Evolutionary conservation across 2,888 invertebrate species (phyloP).

Genomic region (Andricus curvator): DNA sequence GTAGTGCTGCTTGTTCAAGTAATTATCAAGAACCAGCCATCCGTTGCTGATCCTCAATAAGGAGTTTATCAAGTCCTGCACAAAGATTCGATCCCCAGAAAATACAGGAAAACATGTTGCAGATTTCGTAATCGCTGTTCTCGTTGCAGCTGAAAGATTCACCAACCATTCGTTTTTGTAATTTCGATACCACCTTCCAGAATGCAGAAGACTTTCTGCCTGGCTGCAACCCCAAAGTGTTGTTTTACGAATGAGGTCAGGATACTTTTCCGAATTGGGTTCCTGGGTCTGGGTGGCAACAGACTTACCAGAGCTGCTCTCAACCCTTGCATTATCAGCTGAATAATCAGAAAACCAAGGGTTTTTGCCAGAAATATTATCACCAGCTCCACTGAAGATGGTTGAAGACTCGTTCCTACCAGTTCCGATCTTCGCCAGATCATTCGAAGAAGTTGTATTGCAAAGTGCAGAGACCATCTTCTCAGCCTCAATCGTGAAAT

Average conservation of each 20-base stretch:
- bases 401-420: constrained; percentile 47
- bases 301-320: constrained; percentile 45
- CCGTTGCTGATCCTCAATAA: constrained; percentile 71
- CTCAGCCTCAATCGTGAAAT: constrained; percentile 82
- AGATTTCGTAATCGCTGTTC: constrained; percentile 70
- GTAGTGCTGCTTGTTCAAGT: constrained; percentile 72
- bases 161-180: constrained; percentile 62
- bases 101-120: constrained; percentile 71
- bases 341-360: constrained; percentile 65
- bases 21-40: constrained; percentile 73
- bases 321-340: constrained; percentile 51
- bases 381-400: constrained; percentile 64
- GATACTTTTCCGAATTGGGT: constrained; percentile 57
- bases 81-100: constrained; percentile 66
- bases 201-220: constrained; percentile 66
- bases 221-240: constrained; percentile 70
- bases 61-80: constrained; percentile 69
- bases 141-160: constrained; percentile 68
- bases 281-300: constrained; percentile 66
- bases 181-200: constrained; percentile 49
- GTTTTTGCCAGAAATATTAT: constrained; percentile 62
- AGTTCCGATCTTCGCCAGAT: constrained; percentile 60
- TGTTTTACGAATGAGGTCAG: constrained; percentile 67
- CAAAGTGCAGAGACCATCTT: constrained; percentile 83
- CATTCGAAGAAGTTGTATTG: constrained; percentile 77